Base-by-base conservation (phyloP, 2,888 invertebrate species). In the Torymus aiolomorphi region DNA sequence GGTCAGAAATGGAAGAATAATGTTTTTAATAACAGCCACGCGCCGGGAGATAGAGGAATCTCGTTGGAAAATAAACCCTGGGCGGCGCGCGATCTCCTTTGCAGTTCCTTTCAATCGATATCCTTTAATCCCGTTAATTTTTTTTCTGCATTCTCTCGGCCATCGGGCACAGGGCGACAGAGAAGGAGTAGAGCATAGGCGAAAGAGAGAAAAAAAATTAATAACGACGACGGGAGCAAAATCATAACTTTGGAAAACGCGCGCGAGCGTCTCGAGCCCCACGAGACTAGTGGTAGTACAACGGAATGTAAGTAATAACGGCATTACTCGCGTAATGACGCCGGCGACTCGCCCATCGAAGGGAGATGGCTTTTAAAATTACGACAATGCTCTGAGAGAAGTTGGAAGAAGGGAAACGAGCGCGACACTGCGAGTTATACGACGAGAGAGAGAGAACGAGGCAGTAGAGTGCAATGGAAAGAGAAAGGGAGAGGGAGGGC, bases 301-400 rank as follows among this genome's bases (percentile, higher is more conserved):
- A 49, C 54, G 56, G 78, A 81, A 78, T 73, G 81, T 49, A 72
- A 78, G 78, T 81, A 81, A 81, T 79, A 81, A 81, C 74, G 79
- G 79, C 79, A 79, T 79, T 79, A 81, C 73, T 79, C 76, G 74
- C 54, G 81, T 81, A 81, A 81, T 76, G 81, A 81, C 79, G 57
- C 61, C 54, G 73, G 20, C 18, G 73, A 24, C 69, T 20, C 59
- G 42, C 56, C 42, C 62, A 78, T 66, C 61, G 74, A 59, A 31
- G 51, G 51, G 69, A 24, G 80, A 67, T 62, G 78, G 73, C 76
- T 76, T 81, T 81, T 72, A 79, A 81, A 81, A 79, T 79, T 67
- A 78, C 72, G 81, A 76, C 71, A 76, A 72, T 75, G 59, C 72
- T 31, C 73, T 13, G 52, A 16, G 51, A 65, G 70, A 70, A 65